phyloP scores from a whole-genome alignment of 2,797 vertebrate genomes.

The Linurgus olivaceus region DNA sequence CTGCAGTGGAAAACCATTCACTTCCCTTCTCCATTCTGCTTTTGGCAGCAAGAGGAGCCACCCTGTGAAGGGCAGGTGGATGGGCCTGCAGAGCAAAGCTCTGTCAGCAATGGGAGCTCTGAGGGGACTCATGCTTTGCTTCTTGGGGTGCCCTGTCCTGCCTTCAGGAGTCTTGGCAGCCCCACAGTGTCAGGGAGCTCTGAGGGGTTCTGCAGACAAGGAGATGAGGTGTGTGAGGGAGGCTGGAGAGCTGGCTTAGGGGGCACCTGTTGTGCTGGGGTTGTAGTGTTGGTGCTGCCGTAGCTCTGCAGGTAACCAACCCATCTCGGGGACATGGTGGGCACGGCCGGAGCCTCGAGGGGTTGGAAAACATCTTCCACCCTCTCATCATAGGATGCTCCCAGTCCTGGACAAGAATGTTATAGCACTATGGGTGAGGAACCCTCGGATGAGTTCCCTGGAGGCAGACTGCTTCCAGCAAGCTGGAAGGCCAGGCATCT shows the following conservation, averaged over 20 bases:
- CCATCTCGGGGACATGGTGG: rapidly evolving
- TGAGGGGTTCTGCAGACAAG: background rate
- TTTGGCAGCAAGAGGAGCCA: rapidly evolving
- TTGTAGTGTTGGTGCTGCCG: rapidly evolving
- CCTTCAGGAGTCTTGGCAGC: background rate
- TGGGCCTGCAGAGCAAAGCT: background rate
- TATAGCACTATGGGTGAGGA: rapidly evolving
- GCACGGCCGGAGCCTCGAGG: rapidly evolving
- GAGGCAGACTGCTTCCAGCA: background rate
- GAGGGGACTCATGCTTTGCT: background rate
- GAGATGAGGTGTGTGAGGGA: background rate
- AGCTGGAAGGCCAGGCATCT: background rate
- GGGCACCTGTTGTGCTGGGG: background rate
- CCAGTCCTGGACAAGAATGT: background rate
- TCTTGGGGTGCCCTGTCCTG: background rate
- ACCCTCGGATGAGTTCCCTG: rapidly evolving
- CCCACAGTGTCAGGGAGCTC: background rate
- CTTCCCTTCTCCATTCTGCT: background rate
- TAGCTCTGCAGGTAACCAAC: background rate
- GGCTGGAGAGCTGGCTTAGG: background rate
- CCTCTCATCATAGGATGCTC: background rate
- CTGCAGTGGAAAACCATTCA: background rate
- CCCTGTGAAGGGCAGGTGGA: background rate
- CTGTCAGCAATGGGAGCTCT: background rate
- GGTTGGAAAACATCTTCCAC: background rate